These are phyloP conservation scores for Ambastaia sidthimunki DNA, from an alignment of 2,797 vertebrate species.

Conservation along the genomic window DNA sequence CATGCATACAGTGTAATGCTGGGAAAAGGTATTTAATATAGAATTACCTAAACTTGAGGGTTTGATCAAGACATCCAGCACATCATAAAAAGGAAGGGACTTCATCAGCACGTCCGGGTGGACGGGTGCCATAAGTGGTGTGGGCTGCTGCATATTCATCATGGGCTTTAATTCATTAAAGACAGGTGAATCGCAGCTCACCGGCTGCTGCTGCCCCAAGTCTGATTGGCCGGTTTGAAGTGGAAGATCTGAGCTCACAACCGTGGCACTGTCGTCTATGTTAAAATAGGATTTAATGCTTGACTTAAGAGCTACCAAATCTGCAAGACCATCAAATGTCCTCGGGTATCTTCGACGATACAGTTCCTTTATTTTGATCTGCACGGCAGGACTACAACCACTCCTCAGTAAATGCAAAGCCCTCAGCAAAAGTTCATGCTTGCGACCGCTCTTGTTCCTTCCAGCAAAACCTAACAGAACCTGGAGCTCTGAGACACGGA, in stretches of 20 bases:
- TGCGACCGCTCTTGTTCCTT: conserved; percentile 86
- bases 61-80: conserved; percentile 94
- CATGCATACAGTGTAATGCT: not conserved
- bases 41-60: conserved; percentile 94
- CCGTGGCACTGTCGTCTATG: conserved; percentile 72
- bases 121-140: conserved; percentile 88
- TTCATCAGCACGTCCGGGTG: conserved; percentile 98
- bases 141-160: conserved; percentile 92
- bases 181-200: conserved; percentile 75
- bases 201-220: conserved; percentile 72
- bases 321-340: conserved; percentile 79
- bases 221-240: conserved; percentile 72
- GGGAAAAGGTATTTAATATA: not conserved
- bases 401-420: conserved; percentile 85
- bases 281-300: conserved; percentile 64
- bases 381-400: conserved; percentile 85
- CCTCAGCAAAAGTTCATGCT: conserved; percentile 88
- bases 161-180: conserved; percentile 79
- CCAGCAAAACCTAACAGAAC: conserved; percentile 87
- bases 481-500: conserved; percentile 88
- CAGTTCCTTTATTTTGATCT: conserved; percentile 85
- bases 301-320: conserved; percentile 76
- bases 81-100: conserved; percentile 92
- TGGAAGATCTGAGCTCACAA: conserved; percentile 75
- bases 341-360: conserved; percentile 82